Percentiles rank a stretch among this genome's conserved stretches.
Conservation (phyloP, 2,797 vertebrate species). For the Yasuhikotakia modesta region DNA sequence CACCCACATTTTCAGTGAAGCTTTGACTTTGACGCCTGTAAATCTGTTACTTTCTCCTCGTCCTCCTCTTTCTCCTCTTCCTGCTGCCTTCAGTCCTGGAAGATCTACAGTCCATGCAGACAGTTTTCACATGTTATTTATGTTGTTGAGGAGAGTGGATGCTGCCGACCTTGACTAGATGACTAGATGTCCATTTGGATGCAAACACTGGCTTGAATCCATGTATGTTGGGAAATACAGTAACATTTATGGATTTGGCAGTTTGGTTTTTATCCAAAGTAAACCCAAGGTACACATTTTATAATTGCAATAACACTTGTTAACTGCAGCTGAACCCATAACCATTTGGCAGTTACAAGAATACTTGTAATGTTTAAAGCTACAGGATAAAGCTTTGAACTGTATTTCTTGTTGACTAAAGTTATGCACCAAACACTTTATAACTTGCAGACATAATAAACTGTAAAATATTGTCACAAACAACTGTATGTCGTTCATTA, state of each 20-base stretch:
- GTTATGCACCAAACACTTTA: not conserved
- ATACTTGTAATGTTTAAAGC: not conserved
- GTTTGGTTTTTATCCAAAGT: not conserved
- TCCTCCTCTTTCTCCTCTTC: not conserved
- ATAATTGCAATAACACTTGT: not conserved
- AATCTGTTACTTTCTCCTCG: not conserved
- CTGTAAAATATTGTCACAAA: not conserved
- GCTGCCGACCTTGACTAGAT: not conserved
- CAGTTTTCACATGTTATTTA: not conserved
- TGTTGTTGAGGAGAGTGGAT: not conserved
- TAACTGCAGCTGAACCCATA: not conserved
- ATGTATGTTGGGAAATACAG: not conserved
- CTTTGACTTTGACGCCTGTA: not conserved
- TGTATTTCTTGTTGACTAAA: not conserved
- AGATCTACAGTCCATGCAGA: not conserved
- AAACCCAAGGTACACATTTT: not conserved
- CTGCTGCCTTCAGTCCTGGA: not conserved
- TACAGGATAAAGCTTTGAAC: not conserved
- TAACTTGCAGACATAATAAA: not conserved
- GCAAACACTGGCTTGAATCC: not conserved
- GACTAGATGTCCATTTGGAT: not conserved
- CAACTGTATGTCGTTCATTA: not conserved
- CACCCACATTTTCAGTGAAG: not conserved
- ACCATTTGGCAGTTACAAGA: not conserved
- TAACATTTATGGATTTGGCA: not conserved